A percentile compares a stretch with the other conserved stretches of the same genome.
Evolutionary conservation across 2,797 vertebrate species (phyloP).

Genomic region (Poecile montanus): DNA sequence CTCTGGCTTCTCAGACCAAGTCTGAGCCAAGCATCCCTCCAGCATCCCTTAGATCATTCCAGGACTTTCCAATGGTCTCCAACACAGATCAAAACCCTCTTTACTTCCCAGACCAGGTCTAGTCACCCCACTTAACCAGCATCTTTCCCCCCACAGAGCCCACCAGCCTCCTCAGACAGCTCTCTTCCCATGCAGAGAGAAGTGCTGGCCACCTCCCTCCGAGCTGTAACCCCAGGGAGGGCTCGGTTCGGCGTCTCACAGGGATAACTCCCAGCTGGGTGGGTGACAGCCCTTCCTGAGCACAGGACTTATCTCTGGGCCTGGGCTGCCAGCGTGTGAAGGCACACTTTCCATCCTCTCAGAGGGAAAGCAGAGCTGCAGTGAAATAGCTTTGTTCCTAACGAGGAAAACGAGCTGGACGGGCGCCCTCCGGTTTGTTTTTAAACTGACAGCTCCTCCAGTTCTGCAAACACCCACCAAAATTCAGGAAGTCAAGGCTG

Average conservation of each 20-base stretch:
- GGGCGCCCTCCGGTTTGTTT: not conserved
- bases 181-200: not conserved
- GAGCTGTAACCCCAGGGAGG: not conserved
- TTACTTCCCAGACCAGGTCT: not conserved
- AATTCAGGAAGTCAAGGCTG: not conserved
- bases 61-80: not conserved
- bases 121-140: not conserved
- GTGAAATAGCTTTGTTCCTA: not conserved
- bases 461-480: not conserved
- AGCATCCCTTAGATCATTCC: not conserved
- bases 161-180: not conserved
- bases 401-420: not conserved
- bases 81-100: slow-evolving; percentile 3
- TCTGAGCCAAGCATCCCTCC: not conserved
- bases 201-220: not conserved
- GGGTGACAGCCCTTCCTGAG: slow-evolving; percentile 69
- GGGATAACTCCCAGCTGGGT: slow-evolving; percentile 44
- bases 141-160: not conserved
- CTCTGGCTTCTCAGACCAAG: not conserved
- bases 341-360: slow-evolving; percentile 73
- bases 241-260: slow-evolving; percentile 19
- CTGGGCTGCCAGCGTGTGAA: slow-evolving; percentile 31
- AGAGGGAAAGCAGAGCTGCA: slow-evolving; percentile 30
- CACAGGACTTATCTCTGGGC: slow-evolving; percentile 61
- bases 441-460: not conserved